phyloP scores from a whole-genome alignment of 2,888 invertebrate genomes.

The Entomobrya multifasciata region DNA sequence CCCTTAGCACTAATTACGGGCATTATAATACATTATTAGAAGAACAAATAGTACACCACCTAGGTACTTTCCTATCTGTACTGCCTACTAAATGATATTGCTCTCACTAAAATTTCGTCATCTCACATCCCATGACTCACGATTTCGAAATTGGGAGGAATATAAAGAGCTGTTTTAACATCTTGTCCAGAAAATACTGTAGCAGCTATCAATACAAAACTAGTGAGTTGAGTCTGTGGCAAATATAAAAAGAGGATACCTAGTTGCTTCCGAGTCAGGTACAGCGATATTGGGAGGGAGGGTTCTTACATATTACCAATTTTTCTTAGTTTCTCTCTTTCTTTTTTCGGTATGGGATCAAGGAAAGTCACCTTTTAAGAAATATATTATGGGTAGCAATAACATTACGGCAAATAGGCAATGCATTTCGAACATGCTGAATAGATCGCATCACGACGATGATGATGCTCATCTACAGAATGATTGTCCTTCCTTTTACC shows the following conservation, averaged over 20 bases:
- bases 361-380: slow-evolving; percentile 37
- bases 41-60: neutral
- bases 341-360: neutral
- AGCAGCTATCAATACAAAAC: too few species aligned
- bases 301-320: too few species aligned
- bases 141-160: slow-evolving; percentile 36
- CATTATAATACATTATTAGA: neutral
- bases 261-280: too few species aligned
- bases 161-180: slow-evolving; percentile 25
- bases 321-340: too few species aligned
- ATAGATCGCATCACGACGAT: neutral
- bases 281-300: slow-evolving; percentile 9
- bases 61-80: neutral
- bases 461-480: neutral
- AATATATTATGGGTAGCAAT: slow-evolving; percentile 36
- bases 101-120: slow-evolving; percentile 23
- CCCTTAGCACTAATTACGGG: too few species aligned
- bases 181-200: too few species aligned
- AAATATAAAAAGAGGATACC: slow-evolving; percentile 18
- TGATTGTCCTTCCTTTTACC: neutral
- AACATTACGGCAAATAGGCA: slow-evolving; percentile 10
- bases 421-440: slow-evolving; percentile 41
- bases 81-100: neutral
- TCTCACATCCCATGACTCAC: slow-evolving; percentile 42
- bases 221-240: neutral